phyloP scores from a whole-genome alignment of 2,113 vertebrate genomes.

The Sula dactylatra region DNA sequence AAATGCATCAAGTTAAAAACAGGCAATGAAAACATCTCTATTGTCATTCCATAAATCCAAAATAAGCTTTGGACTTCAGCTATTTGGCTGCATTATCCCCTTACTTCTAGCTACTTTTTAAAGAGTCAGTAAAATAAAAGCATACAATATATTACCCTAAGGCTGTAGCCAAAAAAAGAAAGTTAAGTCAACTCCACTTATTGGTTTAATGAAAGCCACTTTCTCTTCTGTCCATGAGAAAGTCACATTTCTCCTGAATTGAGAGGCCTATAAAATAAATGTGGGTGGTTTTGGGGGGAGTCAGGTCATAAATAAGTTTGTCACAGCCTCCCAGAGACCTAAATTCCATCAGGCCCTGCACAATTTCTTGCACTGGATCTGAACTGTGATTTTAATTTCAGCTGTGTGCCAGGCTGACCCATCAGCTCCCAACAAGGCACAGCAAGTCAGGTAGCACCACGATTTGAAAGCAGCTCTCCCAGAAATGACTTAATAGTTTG shows the following conservation, averaged over 20 bases:
- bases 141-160: background rate
- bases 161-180: background rate
- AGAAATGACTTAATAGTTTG: background rate
- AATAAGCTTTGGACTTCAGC: background rate
- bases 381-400: background rate
- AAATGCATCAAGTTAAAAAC: background rate
- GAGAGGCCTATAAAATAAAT: background rate
- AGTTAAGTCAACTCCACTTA: background rate
- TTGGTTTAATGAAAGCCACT: background rate
- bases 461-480: background rate
- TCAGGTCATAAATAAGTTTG: background rate
- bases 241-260: background rate
- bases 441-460: background rate
- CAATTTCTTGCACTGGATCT: background rate
- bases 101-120: background rate
- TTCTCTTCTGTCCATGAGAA: background rate
- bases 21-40: background rate
- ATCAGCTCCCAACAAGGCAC: background rate
- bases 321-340: background rate
- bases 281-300: fast-evolving
- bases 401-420: background rate
- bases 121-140: background rate
- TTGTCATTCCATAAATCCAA: background rate
- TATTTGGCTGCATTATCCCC: background rate
- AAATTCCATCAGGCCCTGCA: background rate